Evolutionary conservation across 2,888 invertebrate genomes (phyloP).

Genomic region (Polymixis flavicincta): DNA sequence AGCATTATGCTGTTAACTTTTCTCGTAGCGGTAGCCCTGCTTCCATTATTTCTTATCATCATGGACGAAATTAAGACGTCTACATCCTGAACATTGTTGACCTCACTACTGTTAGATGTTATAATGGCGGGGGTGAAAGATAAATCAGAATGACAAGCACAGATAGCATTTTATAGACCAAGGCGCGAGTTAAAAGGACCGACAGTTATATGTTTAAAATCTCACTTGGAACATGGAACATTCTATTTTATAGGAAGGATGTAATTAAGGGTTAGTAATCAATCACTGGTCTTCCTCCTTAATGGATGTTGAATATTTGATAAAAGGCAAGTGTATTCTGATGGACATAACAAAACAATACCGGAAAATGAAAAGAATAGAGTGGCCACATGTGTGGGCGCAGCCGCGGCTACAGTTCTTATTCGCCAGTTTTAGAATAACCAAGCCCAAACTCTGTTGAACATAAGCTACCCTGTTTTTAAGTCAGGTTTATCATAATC

Average conservation of each 20-base stretch:
- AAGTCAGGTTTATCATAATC: neutral
- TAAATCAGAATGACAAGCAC: slow-evolving; percentile 76
- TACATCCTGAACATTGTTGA: slow-evolving; percentile 82
- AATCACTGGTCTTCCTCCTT: slow-evolving; percentile 17
- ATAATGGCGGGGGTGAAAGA: slow-evolving; percentile 67
- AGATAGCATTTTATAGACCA: slow-evolving; percentile 48
- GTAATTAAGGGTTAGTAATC: slow-evolving; percentile 30
- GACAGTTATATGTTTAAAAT: slow-evolving; percentile 13
- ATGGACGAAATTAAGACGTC: slow-evolving; percentile 81
- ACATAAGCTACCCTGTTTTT: neutral
- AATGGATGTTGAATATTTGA: slow-evolving; percentile 56
- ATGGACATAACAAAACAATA: slow-evolving; percentile 49
- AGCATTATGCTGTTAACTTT: no score
- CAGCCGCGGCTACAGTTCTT: slow-evolving; percentile 8
- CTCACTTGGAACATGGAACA: neutral
- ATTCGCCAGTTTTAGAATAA: slow-evolving; percentile 7
- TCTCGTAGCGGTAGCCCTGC: slow-evolving; percentile 68
- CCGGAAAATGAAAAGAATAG: slow-evolving; percentile 23
- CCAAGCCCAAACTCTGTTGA: slow-evolving; percentile 4
- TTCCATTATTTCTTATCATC: slow-evolving; percentile 64
- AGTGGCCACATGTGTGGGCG: slow-evolving; percentile 40
- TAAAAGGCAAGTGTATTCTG: slow-evolving; percentile 68
- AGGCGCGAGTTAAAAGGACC: slow-evolving; percentile 4
- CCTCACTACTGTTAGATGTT: slow-evolving; percentile 77
- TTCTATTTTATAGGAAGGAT: neutral